Conservation (phyloP, 1,140 invertebrate species). For the Sycobia sp. region DNA sequence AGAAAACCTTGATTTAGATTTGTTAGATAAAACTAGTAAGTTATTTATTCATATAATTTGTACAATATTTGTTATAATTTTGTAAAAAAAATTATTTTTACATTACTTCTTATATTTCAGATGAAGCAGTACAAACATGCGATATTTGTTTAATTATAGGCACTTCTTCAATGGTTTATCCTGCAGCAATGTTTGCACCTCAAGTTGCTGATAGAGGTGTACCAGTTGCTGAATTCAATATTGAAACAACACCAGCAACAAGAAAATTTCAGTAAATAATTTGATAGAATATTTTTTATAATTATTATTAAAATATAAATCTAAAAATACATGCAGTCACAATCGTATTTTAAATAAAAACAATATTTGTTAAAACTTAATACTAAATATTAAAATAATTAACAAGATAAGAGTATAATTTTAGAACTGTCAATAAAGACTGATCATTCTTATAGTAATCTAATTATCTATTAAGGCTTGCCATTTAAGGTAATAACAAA, state of each 20-base stretch:
- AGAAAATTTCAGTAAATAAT: slow-evolving; percentile 72
- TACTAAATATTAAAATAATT: too few relatives aligned
- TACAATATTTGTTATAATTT: neutral
- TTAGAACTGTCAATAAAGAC: too few relatives aligned
- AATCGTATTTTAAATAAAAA: too few relatives aligned
- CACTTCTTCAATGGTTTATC: slow-evolving; percentile 88
- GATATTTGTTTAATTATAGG: slow-evolving; percentile 85
- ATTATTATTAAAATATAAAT: too few relatives aligned
- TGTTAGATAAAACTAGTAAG: slow-evolving; percentile 70
- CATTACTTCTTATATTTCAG: slow-evolving; percentile 48
- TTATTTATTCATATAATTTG: slow-evolving; percentile 33
- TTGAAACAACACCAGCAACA: slow-evolving; percentile 79
- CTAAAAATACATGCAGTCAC: too few relatives aligned
- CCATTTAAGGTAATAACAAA: too few relatives aligned
- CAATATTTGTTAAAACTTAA: too few relatives aligned
- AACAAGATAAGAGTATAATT: too few relatives aligned
- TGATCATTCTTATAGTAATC: too few relatives aligned
- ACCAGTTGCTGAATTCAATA: slow-evolving; percentile 88
- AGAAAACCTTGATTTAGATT: slow-evolving; percentile 72
- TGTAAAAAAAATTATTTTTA: neutral
- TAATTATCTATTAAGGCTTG: too few relatives aligned
- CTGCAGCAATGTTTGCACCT: slow-evolving; percentile 92
- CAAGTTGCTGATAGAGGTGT: slow-evolving; percentile 75
- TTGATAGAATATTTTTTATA: too few relatives aligned
- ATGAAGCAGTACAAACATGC: slow-evolving; percentile 71